Percentiles rank a stretch among this genome's conserved stretches.
Conservation (phyloP, 2,113 vertebrate genomes). For the Aepyceros melampus region DNA sequence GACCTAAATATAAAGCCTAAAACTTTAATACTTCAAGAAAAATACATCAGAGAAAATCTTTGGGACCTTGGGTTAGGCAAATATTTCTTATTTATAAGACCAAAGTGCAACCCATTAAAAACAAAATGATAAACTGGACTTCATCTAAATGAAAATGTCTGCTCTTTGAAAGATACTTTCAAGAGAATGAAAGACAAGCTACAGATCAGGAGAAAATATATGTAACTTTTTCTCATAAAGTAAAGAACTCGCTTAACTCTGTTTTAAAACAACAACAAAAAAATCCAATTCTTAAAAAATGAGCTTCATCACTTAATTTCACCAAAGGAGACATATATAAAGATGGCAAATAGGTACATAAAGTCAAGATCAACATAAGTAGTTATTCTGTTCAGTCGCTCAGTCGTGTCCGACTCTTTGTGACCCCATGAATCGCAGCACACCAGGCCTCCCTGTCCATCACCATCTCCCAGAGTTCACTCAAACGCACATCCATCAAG, state of each 20-base stretch:
- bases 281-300: background rate
- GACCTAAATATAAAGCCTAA: background rate
- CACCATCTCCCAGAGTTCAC: no score
- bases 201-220: background rate
- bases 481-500: no score
- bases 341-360: background rate
- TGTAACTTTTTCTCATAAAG: background rate
- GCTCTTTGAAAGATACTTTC: background rate
- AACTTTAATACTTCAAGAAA: background rate
- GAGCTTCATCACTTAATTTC: background rate
- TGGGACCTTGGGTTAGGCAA: background rate
- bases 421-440: no score
- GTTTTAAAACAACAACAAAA: background rate
- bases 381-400: background rate
- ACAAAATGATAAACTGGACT: background rate
- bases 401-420: no score
- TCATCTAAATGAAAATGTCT: background rate
- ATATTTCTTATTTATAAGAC: background rate
- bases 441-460: no score
- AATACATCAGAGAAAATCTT: background rate
- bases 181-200: background rate
- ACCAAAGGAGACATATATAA: background rate
- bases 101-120: background rate
- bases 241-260: background rate
- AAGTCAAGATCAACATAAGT: background rate